phyloP scores from a whole-genome alignment of 2,888 invertebrate genomes.

The Sthenelais limicola region DNA sequence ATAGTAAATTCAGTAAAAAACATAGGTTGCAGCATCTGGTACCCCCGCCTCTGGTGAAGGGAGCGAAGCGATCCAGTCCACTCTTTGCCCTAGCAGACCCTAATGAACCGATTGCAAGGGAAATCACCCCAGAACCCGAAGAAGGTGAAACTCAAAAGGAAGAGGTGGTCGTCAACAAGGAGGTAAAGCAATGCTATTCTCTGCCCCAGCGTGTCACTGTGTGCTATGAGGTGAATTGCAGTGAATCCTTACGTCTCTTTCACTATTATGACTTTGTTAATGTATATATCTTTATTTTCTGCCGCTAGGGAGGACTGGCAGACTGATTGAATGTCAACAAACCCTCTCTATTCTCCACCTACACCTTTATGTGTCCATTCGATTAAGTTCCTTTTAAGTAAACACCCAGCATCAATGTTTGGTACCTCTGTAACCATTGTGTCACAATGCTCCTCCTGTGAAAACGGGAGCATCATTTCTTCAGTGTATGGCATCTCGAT shows the following conservation, averaged over 20 bases:
- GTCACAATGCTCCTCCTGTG: background rate
- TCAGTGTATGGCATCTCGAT: no score
- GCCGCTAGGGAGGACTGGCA: no score
- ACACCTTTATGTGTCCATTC: no score
- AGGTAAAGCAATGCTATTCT: conserved; percentile 1
- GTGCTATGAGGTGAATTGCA: background rate
- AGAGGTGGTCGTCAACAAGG: background rate
- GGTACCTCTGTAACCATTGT: no score
- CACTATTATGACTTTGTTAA: no score
- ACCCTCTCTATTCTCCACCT: no score
- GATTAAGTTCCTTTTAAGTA: no score
- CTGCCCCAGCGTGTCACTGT: background rate
- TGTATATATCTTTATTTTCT: no score
- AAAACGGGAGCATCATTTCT: no score
- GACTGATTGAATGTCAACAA: no score
- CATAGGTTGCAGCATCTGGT: conserved; percentile 24
- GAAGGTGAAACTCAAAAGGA: no score
- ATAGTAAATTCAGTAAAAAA: conserved; percentile 8
- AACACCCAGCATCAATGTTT: no score
- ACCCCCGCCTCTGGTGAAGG: conserved; percentile 28
- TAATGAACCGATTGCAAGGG: background rate
- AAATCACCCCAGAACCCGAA: conserved; percentile 13
- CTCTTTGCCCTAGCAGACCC: background rate
- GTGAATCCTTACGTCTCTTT: background rate
- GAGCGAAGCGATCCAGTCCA: conserved; percentile 22